Base-by-base conservation (phyloP, 2,113 vertebrate species). In the Toxostoma redivivum region DNA sequence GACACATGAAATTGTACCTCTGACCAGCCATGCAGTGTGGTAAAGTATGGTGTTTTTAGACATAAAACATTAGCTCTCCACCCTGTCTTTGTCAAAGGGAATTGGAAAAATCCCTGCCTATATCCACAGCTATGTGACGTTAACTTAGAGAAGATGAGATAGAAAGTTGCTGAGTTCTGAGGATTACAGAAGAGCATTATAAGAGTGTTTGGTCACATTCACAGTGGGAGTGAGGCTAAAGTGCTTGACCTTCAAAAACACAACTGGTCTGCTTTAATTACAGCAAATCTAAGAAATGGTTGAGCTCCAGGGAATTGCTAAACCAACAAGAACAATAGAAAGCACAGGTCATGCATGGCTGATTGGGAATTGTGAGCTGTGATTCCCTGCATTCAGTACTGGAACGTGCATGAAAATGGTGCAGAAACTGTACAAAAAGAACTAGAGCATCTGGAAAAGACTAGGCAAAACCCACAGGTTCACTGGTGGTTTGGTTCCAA, bases 281-380 rank as follows among this genome's bases (percentile, higher is more conserved):
- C 21, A 56, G 44, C 44, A 58, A 92, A 89, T 77, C 62, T 31
- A 73, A 87, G 73, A 81, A 78, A 51, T 0, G 0, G 42, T 53
- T 90, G 70, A 81, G 47, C 73, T 81, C 69, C 12, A 6, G 78
- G 87, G 40, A 91, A 71, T 5, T 78, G 51, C 83, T 86, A 67
- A 84, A 86, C 56, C 69, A 67, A 33, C 60, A 84, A 74, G 81
- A 92, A 85, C 85, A 95, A 87, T 54, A 85, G 87, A 79, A 96
- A 90, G 51, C 50, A 69, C 37, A 33, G 78, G 78, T 60, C 65
- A 44, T n/a, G 70, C 22, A 5, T 84, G 57, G 48, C 53, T 91
- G 65, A 22, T 64, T 0, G 4, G 62, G 62, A 82, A 30, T 60
- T 81, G 78, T 76, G 90, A 76, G 73, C 53, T 65, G 23, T 54